phyloP scores from a whole-genome alignment of 2,888 invertebrate species.

The Tuta absoluta region DNA sequence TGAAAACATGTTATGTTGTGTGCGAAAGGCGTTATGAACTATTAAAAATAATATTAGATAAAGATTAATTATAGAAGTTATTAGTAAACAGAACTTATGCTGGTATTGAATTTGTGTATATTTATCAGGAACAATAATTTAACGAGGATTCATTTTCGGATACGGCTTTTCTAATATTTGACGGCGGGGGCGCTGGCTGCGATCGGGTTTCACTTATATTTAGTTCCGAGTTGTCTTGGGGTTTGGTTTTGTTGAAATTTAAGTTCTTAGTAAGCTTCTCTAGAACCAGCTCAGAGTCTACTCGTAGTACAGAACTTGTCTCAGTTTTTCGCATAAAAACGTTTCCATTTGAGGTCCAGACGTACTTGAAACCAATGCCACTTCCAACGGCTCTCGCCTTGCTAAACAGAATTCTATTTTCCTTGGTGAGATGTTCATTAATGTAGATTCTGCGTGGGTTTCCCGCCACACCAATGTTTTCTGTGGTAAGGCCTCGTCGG shows the following conservation, averaged over 20 bases:
- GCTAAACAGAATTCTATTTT: slow-evolving; percentile 32
- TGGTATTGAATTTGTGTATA: not conserved
- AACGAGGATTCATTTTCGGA: not conserved
- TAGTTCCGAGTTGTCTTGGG: not conserved
- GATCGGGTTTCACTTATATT: not conserved
- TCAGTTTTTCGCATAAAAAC: slow-evolving; percentile 29
- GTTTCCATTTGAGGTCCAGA: slow-evolving; percentile 31
- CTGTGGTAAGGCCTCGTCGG: slow-evolving; percentile 30
- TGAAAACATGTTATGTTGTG: too few species aligned
- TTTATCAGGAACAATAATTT: not conserved
- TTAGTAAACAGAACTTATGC: not conserved
- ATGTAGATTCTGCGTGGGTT: slow-evolving; percentile 30
- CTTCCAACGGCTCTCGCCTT: slow-evolving; percentile 27
- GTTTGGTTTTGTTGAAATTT: not conserved
- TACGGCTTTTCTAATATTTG: not conserved
- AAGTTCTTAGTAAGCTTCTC: not conserved
- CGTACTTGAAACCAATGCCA: slow-evolving; percentile 26
- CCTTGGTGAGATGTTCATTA: slow-evolving; percentile 32
- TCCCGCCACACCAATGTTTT: slow-evolving; percentile 27
- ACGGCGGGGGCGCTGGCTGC: not conserved
- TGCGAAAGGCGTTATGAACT: too few species aligned
- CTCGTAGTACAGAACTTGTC: slow-evolving; percentile 28
- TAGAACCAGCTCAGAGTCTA: slow-evolving; percentile 5
- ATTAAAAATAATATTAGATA: not conserved
- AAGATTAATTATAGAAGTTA: not conserved